phyloP scores from a whole-genome alignment of 2,113 vertebrate species.

The Pimephales promelas region DNA sequence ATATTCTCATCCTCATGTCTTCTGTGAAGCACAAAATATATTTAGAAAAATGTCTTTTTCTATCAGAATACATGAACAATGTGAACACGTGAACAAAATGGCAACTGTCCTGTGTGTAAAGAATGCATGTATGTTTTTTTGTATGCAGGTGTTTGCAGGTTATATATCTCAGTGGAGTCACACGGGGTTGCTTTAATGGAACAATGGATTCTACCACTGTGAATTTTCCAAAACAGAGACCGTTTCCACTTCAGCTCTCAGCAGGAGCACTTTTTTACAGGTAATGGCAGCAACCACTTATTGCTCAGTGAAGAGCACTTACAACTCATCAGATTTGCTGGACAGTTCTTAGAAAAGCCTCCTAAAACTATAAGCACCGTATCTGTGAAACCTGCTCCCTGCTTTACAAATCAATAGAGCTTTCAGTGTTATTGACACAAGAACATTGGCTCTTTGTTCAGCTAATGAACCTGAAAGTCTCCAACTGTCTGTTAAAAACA shows the following conservation, averaged over 20 bases:
- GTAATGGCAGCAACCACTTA: conserved; percentile 34
- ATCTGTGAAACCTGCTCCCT: conserved; percentile 25
- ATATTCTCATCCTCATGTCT: neutral
- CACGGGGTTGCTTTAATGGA: neutral
- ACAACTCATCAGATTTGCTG: conserved; percentile 31
- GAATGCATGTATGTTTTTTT: neutral
- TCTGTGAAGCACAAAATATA: neutral
- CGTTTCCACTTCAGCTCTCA: neutral
- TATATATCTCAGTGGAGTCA: neutral
- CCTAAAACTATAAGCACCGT: conserved; percentile 15
- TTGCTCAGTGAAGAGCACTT: conserved; percentile 9
- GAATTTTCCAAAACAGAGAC: neutral
- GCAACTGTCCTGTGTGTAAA: neutral
- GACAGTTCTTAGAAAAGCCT: neutral
- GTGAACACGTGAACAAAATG: no score
- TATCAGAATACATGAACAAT: no score
- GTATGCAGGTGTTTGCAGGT: neutral
- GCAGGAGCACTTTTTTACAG: conserved; percentile 23
- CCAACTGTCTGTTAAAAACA: conserved; percentile 52
- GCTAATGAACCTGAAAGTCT: conserved; percentile 52
- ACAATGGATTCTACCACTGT: neutral
- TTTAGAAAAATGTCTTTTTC: neutral
- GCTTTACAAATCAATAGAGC: conserved; percentile 43
- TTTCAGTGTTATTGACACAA: conserved; percentile 48
- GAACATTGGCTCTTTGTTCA: conserved; percentile 35